Conservation (phyloP, 2,888 invertebrate genomes). For the Trypoxylon attenuatum region DNA sequence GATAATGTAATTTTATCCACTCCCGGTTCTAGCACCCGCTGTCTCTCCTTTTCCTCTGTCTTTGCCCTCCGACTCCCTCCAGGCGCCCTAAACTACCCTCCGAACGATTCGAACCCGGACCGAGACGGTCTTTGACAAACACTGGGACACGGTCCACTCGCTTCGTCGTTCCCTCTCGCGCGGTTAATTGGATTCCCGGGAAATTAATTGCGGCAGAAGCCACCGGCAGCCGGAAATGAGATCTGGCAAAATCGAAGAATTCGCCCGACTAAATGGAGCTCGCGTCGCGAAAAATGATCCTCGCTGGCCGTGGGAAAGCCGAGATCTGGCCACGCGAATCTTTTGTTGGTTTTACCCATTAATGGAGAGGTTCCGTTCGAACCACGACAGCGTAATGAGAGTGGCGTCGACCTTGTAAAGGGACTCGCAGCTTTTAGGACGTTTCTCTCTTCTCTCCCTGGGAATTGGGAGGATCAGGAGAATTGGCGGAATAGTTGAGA, state of each 20-base stretch:
- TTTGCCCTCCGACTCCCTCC: neutral
- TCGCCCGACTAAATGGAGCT: constrained; percentile 24
- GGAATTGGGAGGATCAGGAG: neutral
- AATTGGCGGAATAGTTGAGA: no score
- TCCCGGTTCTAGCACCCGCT: constrained; percentile 14
- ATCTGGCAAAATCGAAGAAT: constrained; percentile 34
- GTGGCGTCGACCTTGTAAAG: no score
- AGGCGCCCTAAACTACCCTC: neutral
- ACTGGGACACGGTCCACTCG: constrained; percentile 40
- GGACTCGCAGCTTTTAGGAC: neutral
- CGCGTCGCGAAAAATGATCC: constrained; percentile 1
- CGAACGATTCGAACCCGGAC: constrained; percentile 19
- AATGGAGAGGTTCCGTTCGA: neutral
- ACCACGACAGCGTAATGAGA: no score
- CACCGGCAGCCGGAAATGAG: constrained; percentile 51
- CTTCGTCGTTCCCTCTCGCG: constrained; percentile 52
- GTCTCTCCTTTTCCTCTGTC: constrained; percentile 8
- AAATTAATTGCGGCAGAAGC: constrained; percentile 56
- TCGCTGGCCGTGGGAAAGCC: neutral
- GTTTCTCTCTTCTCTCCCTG: neutral
- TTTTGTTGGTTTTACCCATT: neutral
- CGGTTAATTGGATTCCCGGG: constrained; percentile 56
- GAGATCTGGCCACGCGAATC: neutral
- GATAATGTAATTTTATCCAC: constrained; percentile 72
- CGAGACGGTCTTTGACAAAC: constrained; percentile 51